Base-by-base conservation (phyloP, 64 coral and sea anemone species). In the Dendronephthya gigantea region DNA sequence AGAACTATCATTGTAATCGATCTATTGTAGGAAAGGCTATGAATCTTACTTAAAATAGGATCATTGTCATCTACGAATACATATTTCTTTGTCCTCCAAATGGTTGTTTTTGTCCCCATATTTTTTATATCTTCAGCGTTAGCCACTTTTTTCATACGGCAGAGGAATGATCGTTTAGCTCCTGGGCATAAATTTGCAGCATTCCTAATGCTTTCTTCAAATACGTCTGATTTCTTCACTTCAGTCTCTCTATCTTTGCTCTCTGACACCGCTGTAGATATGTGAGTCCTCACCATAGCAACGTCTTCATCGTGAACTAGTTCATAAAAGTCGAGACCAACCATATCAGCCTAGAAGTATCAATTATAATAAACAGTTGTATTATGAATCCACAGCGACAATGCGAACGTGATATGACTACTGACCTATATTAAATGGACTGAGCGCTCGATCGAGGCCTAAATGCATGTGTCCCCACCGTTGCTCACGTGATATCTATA, bases 81-180 rank as follows among this genome's bases (percentile, higher is more conserved):
- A 52, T 52, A 16, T 2, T 12, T 22, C 23, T 52, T 52, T 16
- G 50, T 52, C 23, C 50, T 52, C 8, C 50, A 22, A 2, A 52
- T 52, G 50, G 50, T 16, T 7, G 30, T 52, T 1, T 90, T 90
- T 40, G 48, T 19, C 0, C 65, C 75, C 23, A 14, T 49, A 13
- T 88, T 90, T 22, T 90, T 90, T 19, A 40, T 38, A 39, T 84
- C 88, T 34, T 76, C 88, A 0, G 23, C 48, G 9, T 88, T 90
- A 0, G 27, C 48, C 19, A 85, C 90, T 51, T 70, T 88, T 36
- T 92, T 96, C 88, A 96, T 90, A 13, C 90, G 90, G 48, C 94
- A 96, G 12, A 90, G 90, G 79, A 96, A 96, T 22, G 94, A 96
- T 13, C 94, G 89, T 65, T 91, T 85, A 9, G 94, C 91, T 9